Percentiles rank a stretch among this genome's conserved stretches.
These are phyloP conservation scores for Pandemis heparana DNA, from an alignment of 2,888 invertebrate genomes.

Conservation along the genomic window DNA sequence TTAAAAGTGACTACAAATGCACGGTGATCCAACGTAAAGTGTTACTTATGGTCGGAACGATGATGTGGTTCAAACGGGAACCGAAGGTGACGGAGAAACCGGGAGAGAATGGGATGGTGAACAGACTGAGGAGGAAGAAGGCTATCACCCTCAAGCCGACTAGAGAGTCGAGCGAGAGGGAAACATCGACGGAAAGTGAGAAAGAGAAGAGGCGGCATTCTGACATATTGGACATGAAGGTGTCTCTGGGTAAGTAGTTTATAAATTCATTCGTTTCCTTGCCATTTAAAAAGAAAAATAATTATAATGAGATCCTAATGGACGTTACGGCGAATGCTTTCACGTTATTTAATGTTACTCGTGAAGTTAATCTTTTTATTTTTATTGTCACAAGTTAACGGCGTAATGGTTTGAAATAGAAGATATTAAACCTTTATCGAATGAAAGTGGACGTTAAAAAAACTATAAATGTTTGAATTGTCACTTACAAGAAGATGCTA, in stretches of 20 bases:
- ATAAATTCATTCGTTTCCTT: constrained; percentile 51
- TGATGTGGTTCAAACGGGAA: constrained; percentile 83
- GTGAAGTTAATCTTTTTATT: background rate
- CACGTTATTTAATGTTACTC: background rate
- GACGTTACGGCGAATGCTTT: constrained; percentile 34
- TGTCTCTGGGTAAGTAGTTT: constrained; percentile 70
- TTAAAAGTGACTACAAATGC: constrained; percentile 30
- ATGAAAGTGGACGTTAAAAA: constrained; percentile 21
- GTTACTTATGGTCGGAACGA: constrained; percentile 58
- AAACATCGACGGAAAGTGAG: constrained; percentile 79
- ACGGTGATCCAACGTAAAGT: constrained; percentile 8
- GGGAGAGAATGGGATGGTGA: constrained; percentile 70
- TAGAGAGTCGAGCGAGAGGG: constrained; percentile 79
- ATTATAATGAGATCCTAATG: background rate
- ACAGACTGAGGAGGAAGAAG: constrained; percentile 76
- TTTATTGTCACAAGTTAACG: background rate
- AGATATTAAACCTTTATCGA: constrained; percentile 25
- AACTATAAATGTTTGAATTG: constrained; percentile 13
- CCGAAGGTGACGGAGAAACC: constrained; percentile 72
- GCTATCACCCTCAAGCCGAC: constrained; percentile 72
- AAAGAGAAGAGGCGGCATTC: constrained; percentile 79
- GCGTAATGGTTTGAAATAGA: constrained; percentile 15
- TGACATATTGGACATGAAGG: constrained; percentile 78
- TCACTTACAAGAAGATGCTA: constrained; percentile 13
- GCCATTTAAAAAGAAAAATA: constrained; percentile 50